Evolutionary conservation across 2,113 vertebrate species (phyloP), one percentile per base, ranked within the genome.

Genomic region (Lagopus muta): DNA sequence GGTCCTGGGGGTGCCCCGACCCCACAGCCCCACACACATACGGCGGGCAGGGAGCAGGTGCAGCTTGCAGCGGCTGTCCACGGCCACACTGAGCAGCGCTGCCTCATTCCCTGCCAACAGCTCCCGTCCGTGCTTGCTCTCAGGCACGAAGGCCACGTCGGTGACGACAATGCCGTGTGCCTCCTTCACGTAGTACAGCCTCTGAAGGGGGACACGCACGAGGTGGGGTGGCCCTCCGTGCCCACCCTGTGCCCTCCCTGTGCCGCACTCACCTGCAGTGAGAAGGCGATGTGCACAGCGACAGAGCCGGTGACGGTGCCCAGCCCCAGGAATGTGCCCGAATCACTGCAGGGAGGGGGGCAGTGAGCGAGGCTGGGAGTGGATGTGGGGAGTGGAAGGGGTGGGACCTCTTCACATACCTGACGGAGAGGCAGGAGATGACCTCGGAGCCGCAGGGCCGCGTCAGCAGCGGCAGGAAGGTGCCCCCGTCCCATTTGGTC

Each of bases 281-380:
- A 99, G 97, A 99, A 99, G 58, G 99, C 98, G 3, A 99, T 98
- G 95, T 99, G 98, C 97, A 99, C 98, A 47, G 99, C 98, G 13
- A 99, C 99, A 3, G 99, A 99, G 94, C 99, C 99, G 0, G 99
- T 99, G 89, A 99, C 98, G 0, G 98, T 99, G 82, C 99, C 99
- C 94, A 99, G 98, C 76, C 99, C 99, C 54, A 99, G 98, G 97
- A 99, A 99, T 8, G 98, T 99, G 78, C 99, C 99, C 0, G 98
- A 98, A 48, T 99, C 99, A 90, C 99, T 99, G 83, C 8, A 73
- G 94, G 48, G 69, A 24, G 69, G 52, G 12, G 2, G 15, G 19
- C 0, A 8, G 50, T 88, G 65, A 85, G 82, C 0, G 0, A 60
- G n/a, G n/a, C 54, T 32, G 60, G 16, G 2, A 13, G 21, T 0